Conservation (phyloP, 1,140 invertebrate genomes). For the Ostrea denselamellosa region DNA sequence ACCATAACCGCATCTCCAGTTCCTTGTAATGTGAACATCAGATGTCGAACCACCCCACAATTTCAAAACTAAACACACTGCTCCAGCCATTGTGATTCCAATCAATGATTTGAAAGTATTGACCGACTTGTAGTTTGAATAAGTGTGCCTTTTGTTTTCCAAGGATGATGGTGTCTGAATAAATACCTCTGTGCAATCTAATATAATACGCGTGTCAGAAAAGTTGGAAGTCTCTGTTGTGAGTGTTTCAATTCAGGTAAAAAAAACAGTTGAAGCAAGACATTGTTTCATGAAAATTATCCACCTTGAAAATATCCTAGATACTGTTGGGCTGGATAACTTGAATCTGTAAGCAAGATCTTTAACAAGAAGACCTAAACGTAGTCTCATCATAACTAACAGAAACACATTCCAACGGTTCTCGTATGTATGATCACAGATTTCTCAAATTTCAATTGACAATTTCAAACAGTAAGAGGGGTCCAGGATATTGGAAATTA, state of each 20-base stretch:
- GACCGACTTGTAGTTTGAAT: conserved; percentile 57
- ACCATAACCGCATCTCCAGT: conserved; percentile 53
- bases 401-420: too few species aligned
- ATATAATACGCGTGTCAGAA: conserved; percentile 52
- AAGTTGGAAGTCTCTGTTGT: conserved; percentile 42
- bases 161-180: conserved; percentile 58
- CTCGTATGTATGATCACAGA: too few species aligned
- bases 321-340: conserved; percentile 44
- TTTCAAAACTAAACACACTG: conserved; percentile 51
- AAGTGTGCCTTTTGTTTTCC: conserved; percentile 49
- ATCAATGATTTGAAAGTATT: conserved; percentile 56
- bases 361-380: conserved; percentile 53
- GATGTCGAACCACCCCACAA: conserved; percentile 45
- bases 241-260: conserved; percentile 43
- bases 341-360: conserved; percentile 57
- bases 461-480: too few species aligned
- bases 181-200: conserved; percentile 60
- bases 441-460: too few species aligned
- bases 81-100: conserved; percentile 52
- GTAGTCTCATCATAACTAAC: conserved; percentile 56
- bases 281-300: conserved; percentile 42
- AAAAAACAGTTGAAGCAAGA: conserved; percentile 47
- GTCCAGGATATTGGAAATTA: too few species aligned
- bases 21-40: conserved; percentile 52
- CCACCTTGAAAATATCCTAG: conserved; percentile 52